A percentile compares a stretch with the other conserved stretches of the same genome.
Conservation (phyloP, 1,140 invertebrate genomes). For the Drosophila truncata region DNA sequence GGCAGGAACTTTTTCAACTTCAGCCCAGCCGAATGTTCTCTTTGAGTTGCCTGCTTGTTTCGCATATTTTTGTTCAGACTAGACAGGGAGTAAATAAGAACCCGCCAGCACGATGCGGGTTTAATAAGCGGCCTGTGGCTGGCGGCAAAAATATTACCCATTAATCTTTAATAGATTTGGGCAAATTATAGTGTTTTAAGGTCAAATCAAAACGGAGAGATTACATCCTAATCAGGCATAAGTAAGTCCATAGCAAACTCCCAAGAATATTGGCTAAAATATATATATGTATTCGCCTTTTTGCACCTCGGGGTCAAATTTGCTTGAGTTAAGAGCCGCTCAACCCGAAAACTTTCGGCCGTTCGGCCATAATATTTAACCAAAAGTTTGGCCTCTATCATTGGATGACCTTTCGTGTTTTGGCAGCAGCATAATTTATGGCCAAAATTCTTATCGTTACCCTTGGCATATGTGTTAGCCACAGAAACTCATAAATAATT, state of each 20-base stretch:
- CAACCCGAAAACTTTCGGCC: slow-evolving; percentile 25
- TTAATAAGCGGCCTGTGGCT: not conserved
- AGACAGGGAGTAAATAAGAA: slow-evolving; percentile 50
- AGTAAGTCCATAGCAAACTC: not conserved
- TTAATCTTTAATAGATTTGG: slow-evolving; percentile 3
- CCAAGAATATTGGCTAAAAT: not conserved
- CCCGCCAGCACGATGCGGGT: slow-evolving; percentile 2
- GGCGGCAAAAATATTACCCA: not conserved
- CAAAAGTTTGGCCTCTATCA: slow-evolving; percentile 52
- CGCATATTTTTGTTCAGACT: slow-evolving; percentile 37
- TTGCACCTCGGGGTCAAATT: slow-evolving; percentile 18
- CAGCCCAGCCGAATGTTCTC: slow-evolving; percentile 23
- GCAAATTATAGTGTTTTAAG: not conserved
- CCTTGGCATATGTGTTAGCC: slow-evolving; percentile 43
- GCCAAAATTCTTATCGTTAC: slow-evolving; percentile 48
- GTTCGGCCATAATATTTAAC: slow-evolving; percentile 37
- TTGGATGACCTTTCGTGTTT: slow-evolving; percentile 56
- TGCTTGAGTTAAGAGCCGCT: slow-evolving; percentile 8
- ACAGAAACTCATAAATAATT: slow-evolving; percentile 55
- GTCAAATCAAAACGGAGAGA: not conserved
- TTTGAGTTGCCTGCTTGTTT: slow-evolving; percentile 39
- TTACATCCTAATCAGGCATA: not conserved
- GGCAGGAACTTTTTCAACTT: slow-evolving; percentile 30
- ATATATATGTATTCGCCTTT: not conserved
- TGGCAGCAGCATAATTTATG: slow-evolving; percentile 57